A percentile compares a stretch with the other conserved stretches of the same genome.
Evolutionary conservation across 1,140 invertebrate species (phyloP).

Genomic region (Rhagoletis zephyria): DNA sequence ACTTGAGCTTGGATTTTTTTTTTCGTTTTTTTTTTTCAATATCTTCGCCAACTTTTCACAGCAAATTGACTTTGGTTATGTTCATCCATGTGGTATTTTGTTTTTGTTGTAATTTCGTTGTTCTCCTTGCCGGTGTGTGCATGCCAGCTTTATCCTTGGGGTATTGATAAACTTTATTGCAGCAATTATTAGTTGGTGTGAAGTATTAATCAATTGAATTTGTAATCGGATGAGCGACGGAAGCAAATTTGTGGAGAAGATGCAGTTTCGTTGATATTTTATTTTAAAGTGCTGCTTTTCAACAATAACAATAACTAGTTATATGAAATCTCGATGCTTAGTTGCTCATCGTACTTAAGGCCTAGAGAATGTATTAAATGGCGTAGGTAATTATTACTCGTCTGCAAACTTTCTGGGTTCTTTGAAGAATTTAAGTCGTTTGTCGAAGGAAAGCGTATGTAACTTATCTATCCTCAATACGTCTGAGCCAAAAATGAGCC

Average conservation of each 20-base stretch:
- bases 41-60: slow-evolving; percentile 29
- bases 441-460: no score
- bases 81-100: slow-evolving; percentile 24
- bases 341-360: no score
- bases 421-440: no score
- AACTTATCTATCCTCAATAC: no score
- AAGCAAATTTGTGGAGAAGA: not conserved
- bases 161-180: slow-evolving; percentile 30
- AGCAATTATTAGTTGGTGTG: slow-evolving; percentile 44
- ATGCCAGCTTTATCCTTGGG: slow-evolving; percentile 22
- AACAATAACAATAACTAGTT: no score
- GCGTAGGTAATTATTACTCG: no score
- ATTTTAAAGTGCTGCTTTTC: no score
- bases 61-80: slow-evolving; percentile 52
- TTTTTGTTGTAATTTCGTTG: slow-evolving; percentile 2
- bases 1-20: not conserved
- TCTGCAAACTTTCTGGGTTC: no score
- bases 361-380: no score
- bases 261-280: not conserved
- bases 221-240: not conserved
- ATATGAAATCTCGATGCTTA: no score
- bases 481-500: no score
- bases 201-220: slow-evolving; percentile 36
- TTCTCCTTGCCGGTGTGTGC: slow-evolving; percentile 30
- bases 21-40: not conserved